These are phyloP conservation scores for Nerophis lumbriciformis DNA, from an alignment of 2,113 vertebrate genomes.

Conservation along the genomic window DNA sequence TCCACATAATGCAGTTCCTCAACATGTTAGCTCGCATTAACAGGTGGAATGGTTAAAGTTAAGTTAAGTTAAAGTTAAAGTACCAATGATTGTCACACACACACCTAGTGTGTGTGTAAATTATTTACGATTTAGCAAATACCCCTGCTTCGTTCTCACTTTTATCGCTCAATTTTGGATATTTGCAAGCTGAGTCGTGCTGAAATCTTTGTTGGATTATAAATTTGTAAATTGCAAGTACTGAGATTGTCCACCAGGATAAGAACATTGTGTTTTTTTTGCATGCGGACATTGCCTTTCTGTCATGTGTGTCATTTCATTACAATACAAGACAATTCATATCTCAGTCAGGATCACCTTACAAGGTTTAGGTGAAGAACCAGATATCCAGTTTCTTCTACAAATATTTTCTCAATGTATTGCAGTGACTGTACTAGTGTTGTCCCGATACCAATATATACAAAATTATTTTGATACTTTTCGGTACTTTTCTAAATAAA, in stretches of 20 bases:
- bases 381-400: too few relatives aligned
- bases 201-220: background rate
- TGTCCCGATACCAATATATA: too few relatives aligned
- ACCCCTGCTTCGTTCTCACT: background rate
- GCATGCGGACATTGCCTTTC: background rate
- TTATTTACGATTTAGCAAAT: slow-evolving; percentile 7
- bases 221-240: background rate
- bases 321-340: background rate
- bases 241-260: background rate
- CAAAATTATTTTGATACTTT: too few relatives aligned
- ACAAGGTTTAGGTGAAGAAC: too few relatives aligned
- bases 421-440: too few relatives aligned
- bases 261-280: background rate
- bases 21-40: background rate
- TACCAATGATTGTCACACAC: too few relatives aligned
- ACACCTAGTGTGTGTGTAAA: too few relatives aligned
- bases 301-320: background rate
- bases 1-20: background rate
- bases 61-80: too few relatives aligned
- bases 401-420: too few relatives aligned
- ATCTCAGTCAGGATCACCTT: too few relatives aligned
- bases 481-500: too few relatives aligned
- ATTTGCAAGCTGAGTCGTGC: background rate
- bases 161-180: background rate
- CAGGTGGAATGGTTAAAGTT: background rate